phyloP scores from a whole-genome alignment of 2,888 invertebrate species.

The Cephus runcator region DNA sequence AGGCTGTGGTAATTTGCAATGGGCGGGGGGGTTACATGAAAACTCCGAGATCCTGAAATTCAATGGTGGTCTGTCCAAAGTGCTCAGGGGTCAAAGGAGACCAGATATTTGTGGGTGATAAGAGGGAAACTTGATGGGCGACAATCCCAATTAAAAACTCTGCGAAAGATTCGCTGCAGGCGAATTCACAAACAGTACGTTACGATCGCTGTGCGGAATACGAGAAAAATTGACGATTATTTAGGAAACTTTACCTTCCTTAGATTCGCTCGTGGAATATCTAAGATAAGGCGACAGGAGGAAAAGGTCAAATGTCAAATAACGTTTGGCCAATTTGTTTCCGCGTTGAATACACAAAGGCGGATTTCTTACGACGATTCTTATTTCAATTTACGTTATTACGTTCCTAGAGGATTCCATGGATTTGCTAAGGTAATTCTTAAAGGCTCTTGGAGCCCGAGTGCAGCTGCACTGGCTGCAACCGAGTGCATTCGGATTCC shows the following conservation, averaged over 20 bases:
- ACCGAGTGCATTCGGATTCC: background rate
- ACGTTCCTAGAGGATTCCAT: background rate
- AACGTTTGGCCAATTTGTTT: background rate
- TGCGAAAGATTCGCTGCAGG: background rate
- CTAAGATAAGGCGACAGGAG: background rate
- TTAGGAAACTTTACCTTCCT: background rate
- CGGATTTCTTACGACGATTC: background rate
- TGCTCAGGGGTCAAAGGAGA: background rate
- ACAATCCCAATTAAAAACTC: too few species aligned
- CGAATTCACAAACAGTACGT: background rate
- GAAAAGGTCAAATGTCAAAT: background rate
- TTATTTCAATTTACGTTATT: background rate
- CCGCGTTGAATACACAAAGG: background rate
- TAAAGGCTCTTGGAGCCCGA: background rate
- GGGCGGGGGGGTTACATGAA: background rate
- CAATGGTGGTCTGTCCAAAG: background rate
- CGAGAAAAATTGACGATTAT: background rate
- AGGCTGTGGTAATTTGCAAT: too few species aligned
- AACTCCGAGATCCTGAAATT: background rate
- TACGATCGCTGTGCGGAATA: background rate
- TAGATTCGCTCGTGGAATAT: background rate
- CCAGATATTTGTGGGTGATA: background rate
- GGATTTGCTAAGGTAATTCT: background rate
- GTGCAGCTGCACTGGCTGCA: background rate
- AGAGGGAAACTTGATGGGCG: too few species aligned